A percentile compares a stretch with the other conserved stretches of the same genome.
phyloP scores from a whole-genome alignment of 2,113 vertebrate species.

The Odontesthes bonariensis region DNA sequence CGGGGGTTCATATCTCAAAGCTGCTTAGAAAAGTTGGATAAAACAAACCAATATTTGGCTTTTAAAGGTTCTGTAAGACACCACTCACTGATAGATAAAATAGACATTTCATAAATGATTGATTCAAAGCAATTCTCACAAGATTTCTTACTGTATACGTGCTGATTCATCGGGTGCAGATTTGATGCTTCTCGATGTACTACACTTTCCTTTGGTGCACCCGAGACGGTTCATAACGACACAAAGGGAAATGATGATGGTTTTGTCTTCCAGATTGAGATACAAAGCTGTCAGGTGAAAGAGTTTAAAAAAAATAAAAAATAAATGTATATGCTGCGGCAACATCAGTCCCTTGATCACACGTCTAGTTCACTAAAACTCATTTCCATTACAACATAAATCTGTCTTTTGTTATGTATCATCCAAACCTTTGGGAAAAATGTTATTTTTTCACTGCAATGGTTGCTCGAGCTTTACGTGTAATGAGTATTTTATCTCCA shows the following conservation, averaged over 20 bases:
- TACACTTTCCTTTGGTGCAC: constrained; percentile 48
- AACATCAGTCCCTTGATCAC: constrained; percentile 56
- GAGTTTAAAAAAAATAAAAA: background rate
- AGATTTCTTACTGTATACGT: constrained; percentile 58
- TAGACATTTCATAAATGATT: constrained; percentile 71
- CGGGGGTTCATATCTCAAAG: constrained; percentile 56
- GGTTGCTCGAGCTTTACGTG: constrained; percentile 19
- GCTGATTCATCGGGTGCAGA: constrained; percentile 59
- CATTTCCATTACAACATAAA: constrained; percentile 48
- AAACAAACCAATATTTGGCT: constrained; percentile 58
- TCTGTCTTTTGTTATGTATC: constrained; percentile 46
- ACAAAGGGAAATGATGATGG: constrained; percentile 18
- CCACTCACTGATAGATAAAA: constrained; percentile 71
- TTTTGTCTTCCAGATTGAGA: constrained; percentile 42
- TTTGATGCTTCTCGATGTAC: constrained; percentile 40
- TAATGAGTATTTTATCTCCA: constrained; percentile 56
- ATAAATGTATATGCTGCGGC: constrained; percentile 1
- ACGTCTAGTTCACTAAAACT: constrained; percentile 31
- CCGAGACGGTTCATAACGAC: constrained; percentile 30
- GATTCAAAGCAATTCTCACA: constrained; percentile 57
- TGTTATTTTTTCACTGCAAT: constrained; percentile 41
- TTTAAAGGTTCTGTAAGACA: constrained; percentile 54
- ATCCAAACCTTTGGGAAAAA: constrained; percentile 45
- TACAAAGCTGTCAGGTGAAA: constrained; percentile 32
- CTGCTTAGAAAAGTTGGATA: constrained; percentile 63